phyloP scores from a whole-genome alignment of 2,797 vertebrate genomes.

The Gymnothorax javanicus region DNA sequence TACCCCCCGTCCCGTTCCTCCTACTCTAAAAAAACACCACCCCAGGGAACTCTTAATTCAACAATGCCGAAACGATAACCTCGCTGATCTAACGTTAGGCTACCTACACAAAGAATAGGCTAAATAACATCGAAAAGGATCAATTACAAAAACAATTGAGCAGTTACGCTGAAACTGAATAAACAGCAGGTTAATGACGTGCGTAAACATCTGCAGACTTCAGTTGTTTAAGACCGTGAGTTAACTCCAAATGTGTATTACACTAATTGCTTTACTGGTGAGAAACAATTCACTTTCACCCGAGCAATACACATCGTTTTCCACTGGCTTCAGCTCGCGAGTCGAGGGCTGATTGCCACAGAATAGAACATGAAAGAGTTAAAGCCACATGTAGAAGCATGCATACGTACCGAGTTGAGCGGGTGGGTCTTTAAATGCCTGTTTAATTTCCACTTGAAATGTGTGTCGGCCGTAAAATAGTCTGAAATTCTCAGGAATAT shows the following conservation, averaged over 20 bases:
- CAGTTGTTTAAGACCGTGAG: background rate
- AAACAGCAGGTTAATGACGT: conserved; percentile 13
- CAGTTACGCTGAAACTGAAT: conserved; percentile 6
- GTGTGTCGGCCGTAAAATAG: background rate
- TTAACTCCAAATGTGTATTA: conserved; percentile 50
- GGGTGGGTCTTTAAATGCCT: conserved; percentile 38
- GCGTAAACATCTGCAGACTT: conserved; percentile 14
- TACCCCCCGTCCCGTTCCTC: conserved; percentile 30
- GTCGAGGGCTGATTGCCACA: background rate
- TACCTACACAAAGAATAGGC: conserved; percentile 11
- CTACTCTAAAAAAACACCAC: conserved; percentile 37
- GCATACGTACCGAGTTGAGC: conserved; percentile 52
- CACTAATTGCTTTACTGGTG: conserved; percentile 57
- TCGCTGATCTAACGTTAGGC: background rate
- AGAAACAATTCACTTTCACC: conserved; percentile 58
- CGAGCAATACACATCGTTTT: conserved; percentile 53
- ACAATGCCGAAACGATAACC: conserved; percentile 19
- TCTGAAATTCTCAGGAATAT: conserved; percentile 8
- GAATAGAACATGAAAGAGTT: conserved; percentile 19
- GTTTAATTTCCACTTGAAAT: conserved; percentile 29
- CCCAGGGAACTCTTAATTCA: conserved; percentile 35
- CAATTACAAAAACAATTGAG: conserved; percentile 9
- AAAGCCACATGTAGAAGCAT: conserved; percentile 38
- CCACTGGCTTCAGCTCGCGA: conserved; percentile 19
- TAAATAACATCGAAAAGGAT: background rate